Conservation (phyloP, 2,888 invertebrate genomes). For the Parapristionchus giblindavisi region DNA sequence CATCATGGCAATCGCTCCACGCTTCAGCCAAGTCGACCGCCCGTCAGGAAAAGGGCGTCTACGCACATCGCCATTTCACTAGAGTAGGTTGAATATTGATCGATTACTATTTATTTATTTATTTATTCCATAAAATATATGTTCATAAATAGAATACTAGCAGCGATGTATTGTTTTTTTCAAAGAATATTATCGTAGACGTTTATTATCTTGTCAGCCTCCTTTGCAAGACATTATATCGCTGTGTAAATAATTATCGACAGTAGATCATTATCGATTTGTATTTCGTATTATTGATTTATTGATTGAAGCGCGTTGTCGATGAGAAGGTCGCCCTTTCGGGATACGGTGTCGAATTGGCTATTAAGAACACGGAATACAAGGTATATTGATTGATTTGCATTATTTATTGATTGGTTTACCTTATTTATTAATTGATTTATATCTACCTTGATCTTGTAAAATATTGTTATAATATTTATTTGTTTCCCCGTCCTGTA, state of each 20-base stretch:
- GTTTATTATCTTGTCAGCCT: not conserved
- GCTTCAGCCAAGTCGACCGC: conserved; percentile 79
- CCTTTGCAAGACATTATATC: too few species aligned
- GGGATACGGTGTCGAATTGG: conserved; percentile 96
- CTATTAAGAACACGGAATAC: conserved; percentile 98
- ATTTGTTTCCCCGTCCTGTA: too few species aligned
- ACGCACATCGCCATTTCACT: conserved; percentile 87
- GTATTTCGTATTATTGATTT: not conserved
- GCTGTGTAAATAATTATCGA: too few species aligned
- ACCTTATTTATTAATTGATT: not conserved
- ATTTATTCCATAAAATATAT: too few species aligned
- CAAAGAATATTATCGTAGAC: not conserved
- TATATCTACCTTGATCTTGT: conserved; percentile 45
- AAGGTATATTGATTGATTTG: conserved; percentile 73
- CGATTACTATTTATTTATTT: too few species aligned
- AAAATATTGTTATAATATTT: too few species aligned
- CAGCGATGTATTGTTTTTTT: not conserved
- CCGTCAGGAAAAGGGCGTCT: conserved; percentile 80
- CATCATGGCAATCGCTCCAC: conserved; percentile 76
- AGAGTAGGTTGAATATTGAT: conserved; percentile 74
- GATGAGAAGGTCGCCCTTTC: conserved; percentile 80
- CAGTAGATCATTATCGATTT: too few species aligned
- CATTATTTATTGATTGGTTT: not conserved
- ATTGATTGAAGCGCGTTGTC: not conserved
- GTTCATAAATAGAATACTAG: conserved; percentile 7